Percentiles rank a stretch among this genome's conserved stretches.
These are phyloP conservation scores for Heliothis subflexa DNA, from an alignment of 1,140 invertebrate species.

Conservation along the genomic window DNA sequence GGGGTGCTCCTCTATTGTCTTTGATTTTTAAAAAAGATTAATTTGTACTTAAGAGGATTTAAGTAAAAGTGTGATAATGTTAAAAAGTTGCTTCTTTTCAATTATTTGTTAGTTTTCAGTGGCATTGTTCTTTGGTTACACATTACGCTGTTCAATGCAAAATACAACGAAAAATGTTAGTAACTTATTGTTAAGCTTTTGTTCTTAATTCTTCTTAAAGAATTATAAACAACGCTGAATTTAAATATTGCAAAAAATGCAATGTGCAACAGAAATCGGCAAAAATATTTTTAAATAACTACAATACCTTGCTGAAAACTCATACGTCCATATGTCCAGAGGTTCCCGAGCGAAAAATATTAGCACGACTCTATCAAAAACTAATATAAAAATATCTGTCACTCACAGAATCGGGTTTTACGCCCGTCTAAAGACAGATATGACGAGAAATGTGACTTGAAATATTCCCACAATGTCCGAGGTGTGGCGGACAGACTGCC, in stretches of 20 bases:
- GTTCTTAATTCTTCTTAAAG: too few relatives aligned
- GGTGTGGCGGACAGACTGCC: constrained; percentile 52
- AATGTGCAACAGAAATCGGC: too few relatives aligned
- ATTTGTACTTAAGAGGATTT: constrained; percentile 9
- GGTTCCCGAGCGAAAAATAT: too few relatives aligned
- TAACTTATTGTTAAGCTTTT: not conserved
- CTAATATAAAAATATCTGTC: not conserved
- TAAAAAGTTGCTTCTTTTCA: constrained; percentile 19
- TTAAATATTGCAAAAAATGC: too few relatives aligned
- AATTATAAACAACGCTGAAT: too few relatives aligned
- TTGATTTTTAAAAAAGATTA: constrained; percentile 22
- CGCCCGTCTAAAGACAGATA: not conserved
- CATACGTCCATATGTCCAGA: too few relatives aligned
- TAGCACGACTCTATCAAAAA: too few relatives aligned
- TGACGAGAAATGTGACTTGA: constrained; percentile 39
- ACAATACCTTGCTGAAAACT: too few relatives aligned
- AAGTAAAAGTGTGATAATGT: not conserved
- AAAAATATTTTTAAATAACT: too few relatives aligned
- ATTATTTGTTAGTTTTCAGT: not conserved
- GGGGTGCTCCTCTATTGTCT: constrained; percentile 46
- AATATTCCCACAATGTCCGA: constrained; percentile 51
- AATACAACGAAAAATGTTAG: constrained; percentile 1
- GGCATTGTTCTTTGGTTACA: not conserved
- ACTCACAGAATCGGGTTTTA: not conserved
- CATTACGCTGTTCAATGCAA: not conserved